Percentiles rank a stretch among this genome's conserved stretches.
phyloP scores from a whole-genome alignment of 2,113 vertebrate genomes.

The Vulpes vulpes region DNA sequence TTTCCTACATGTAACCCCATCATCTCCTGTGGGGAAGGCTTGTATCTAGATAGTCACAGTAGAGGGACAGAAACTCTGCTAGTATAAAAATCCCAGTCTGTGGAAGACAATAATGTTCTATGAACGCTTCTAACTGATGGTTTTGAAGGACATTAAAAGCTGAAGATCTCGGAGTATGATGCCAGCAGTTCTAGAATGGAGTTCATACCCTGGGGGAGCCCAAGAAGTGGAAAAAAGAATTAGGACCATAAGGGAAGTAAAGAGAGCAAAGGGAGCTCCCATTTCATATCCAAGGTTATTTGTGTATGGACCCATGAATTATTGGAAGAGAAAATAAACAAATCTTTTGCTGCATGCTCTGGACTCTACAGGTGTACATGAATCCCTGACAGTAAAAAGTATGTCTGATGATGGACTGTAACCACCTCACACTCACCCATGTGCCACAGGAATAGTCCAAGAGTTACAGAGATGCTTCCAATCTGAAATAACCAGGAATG shows the following conservation, averaged over 20 bases:
- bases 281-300: background rate
- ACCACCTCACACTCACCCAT: background rate
- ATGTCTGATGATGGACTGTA: background rate
- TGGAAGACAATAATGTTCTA: background rate
- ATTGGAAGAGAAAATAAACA: background rate
- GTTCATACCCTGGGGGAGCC: background rate
- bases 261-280: background rate
- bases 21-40: background rate
- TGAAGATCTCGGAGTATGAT: background rate
- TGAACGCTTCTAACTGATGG: background rate
- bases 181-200: background rate
- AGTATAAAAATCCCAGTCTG: background rate
- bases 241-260: background rate
- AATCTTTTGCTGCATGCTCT: background rate
- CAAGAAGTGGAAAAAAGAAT: background rate
- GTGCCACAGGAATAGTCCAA: background rate
- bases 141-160: conserved; percentile 23
- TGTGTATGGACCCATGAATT: background rate
- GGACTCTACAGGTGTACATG: background rate
- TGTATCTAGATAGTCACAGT: background rate
- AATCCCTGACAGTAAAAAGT: background rate
- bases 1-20: background rate
- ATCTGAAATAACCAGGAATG: background rate
- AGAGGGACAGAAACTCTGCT: background rate
- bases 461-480: background rate